A percentile compares a stretch with the other conserved stretches of the same genome.
Conservation (phyloP, 2,797 vertebrate genomes). For the Champsocephalus esox region DNA sequence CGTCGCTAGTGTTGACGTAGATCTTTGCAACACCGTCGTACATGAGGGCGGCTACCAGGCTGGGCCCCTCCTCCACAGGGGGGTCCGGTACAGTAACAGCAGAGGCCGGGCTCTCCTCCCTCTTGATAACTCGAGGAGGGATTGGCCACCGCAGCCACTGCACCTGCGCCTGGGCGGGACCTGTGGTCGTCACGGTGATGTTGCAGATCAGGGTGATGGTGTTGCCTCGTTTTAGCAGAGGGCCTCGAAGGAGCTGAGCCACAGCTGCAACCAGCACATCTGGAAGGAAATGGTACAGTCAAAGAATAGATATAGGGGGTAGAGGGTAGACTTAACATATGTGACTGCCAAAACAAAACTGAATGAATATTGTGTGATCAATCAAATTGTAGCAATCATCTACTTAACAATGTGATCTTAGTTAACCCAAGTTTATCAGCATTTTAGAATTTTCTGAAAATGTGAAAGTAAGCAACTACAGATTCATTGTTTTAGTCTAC, state of each 20-base stretch:
- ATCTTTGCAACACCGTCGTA: constrained; percentile 85
- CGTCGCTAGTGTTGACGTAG: constrained; percentile 80
- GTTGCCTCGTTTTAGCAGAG: constrained; percentile 87
- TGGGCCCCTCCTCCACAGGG: constrained; percentile 23
- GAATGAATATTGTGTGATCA: no score
- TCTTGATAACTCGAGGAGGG: constrained; percentile 36
- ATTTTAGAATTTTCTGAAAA: background rate
- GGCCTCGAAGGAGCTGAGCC: constrained; percentile 79
- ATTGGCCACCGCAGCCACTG: constrained; percentile 85
- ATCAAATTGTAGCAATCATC: no score
- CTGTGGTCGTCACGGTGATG: constrained; percentile 83
- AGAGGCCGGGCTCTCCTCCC: background rate
- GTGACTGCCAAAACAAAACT: background rate
- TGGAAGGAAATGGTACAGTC: constrained; percentile 50
- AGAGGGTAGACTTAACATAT: background rate
- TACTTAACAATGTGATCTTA: no score
- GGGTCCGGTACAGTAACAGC: background rate
- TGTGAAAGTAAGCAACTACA: background rate
- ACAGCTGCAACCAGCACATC: constrained; percentile 83
- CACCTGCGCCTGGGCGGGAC: constrained; percentile 82
- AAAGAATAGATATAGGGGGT: background rate
- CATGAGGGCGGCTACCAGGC: constrained; percentile 80
- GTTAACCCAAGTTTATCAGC: background rate
- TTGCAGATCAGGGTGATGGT: constrained; percentile 89
- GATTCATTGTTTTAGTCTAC: background rate